A percentile compares a stretch with the other conserved stretches of the same genome.
Conservation (phyloP, 2,888 invertebrate species). For the Acanthoscelides obtectus region DNA sequence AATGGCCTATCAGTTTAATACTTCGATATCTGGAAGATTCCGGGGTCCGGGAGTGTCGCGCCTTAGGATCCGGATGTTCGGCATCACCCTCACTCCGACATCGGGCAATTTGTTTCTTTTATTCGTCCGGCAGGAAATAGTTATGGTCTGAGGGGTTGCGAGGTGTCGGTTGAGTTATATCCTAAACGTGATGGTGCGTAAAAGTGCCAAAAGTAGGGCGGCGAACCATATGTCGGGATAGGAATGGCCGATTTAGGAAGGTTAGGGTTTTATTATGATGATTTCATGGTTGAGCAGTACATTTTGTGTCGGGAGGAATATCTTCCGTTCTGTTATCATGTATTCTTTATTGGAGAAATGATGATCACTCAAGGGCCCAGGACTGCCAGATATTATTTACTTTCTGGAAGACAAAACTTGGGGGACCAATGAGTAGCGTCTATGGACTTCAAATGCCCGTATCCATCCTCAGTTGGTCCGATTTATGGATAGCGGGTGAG, state of each 20-base stretch:
- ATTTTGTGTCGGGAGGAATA: too few relatives aligned
- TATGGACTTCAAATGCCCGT: too few relatives aligned
- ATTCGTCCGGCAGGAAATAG: background rate
- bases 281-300: background rate
- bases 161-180: background rate
- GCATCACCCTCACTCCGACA: background rate
- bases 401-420: too few relatives aligned
- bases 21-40: background rate
- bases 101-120: background rate
- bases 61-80: background rate
- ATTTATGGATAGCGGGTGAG: too few relatives aligned
- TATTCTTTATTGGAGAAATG: too few relatives aligned
- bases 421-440: too few relatives aligned
- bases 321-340: too few relatives aligned
- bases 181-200: background rate
- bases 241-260: background rate
- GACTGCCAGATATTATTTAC: too few relatives aligned
- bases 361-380: too few relatives aligned
- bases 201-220: background rate
- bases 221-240: background rate
- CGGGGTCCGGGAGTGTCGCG: background rate
- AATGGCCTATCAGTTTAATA: background rate
- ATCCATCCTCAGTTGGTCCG: too few relatives aligned
- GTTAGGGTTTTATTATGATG: background rate
- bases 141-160: background rate